Evolutionary conservation across 2,888 invertebrate species (phyloP).

Genomic region (Xanthia icteritia): DNA sequence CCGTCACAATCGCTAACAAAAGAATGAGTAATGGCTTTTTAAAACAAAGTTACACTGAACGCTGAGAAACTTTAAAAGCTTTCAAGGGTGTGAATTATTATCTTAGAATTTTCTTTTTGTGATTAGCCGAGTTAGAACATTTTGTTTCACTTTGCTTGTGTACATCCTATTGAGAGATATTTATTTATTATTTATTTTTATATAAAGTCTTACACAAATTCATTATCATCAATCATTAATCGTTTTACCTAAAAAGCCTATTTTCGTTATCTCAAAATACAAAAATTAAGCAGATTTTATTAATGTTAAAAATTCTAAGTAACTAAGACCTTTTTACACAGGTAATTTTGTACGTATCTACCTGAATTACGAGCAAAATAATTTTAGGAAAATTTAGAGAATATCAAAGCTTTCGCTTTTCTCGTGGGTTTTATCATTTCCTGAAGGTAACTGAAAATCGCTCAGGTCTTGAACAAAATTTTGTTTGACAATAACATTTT

Average conservation of each 20-base stretch:
- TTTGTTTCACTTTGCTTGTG: slow-evolving; percentile 50
- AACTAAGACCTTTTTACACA: slow-evolving; percentile 10
- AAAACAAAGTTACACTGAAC: slow-evolving; percentile 88
- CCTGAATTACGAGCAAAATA: slow-evolving; percentile 38
- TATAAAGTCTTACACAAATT: neutral
- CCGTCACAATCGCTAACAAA: slow-evolving; percentile 88
- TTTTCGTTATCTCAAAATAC: slow-evolving; percentile 4
- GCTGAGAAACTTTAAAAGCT: slow-evolving; percentile 83
- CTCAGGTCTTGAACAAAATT: slow-evolving; percentile 21
- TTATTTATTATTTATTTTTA: neutral
- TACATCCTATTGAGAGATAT: slow-evolving; percentile 19
- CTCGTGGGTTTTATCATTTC: slow-evolving; percentile 49
- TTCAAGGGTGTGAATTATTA: slow-evolving; percentile 88
- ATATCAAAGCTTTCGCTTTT: slow-evolving; percentile 39
- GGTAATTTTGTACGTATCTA: slow-evolving; percentile 21
- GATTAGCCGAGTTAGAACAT: slow-evolving; percentile 70
- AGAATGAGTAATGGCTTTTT: slow-evolving; percentile 88
- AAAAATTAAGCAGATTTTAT: slow-evolving; percentile 28
- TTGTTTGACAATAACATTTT: slow-evolving; percentile 64
- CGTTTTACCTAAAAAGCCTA: neutral
- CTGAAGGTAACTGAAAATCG: slow-evolving; percentile 38
- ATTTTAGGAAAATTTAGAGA: slow-evolving; percentile 53
- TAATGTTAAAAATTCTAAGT: slow-evolving; percentile 24
- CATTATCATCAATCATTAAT: neutral
- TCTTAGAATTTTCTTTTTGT: slow-evolving; percentile 77